Base-by-base conservation (phyloP, 2,797 vertebrate species). In the Molossus molossus region DNA sequence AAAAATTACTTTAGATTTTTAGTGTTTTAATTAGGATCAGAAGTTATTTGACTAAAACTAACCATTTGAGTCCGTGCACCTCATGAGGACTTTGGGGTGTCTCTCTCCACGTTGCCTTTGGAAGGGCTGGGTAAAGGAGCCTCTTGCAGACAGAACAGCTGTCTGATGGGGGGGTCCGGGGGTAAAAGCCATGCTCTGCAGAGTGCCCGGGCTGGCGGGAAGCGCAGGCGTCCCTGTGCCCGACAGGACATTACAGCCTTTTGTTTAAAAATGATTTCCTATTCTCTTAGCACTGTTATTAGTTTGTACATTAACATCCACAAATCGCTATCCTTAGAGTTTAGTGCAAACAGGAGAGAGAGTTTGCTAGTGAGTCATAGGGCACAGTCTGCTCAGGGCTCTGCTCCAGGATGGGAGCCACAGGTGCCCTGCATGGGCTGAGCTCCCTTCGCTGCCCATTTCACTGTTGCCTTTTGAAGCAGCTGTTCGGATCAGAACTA, bases 401-500 rank as follows among this genome's bases (percentile, higher is more conserved):
- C 29, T 18, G 65, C 33, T 12, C 73, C 2, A 5, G 73, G 48
- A 4, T 29, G 29, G 65, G 53, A 55, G n/a, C n/a, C 10, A 20
- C 69, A 11, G 33, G 15, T 7, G 2, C 9, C n/a, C 50, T 72
- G 9, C 12, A 0, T 7, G 5, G 1, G 40, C 50, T 29, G 53
- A 5, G 11, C 53, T 64, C 29, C 60, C 17, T 14, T 40, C 14
- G 3, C n/a, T 8, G 37, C 48, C 58, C 14, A 2, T 37, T 12
- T 20, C 21, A 79, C 7, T 3, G n/a, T 12, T 2, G 17, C 37
- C 40, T 72, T 87, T 53, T 33, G 64, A 65, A 84, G 20, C 72
- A 15, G 6, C 27, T 37, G 1, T n/a, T 33, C n/a, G 48, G 13
- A 6, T 12, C n/a, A 4, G 53, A 64, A 75, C 2, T 27, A 23